Base-by-base conservation (phyloP, 2,888 invertebrate genomes). In the Agrilus cyanescens region DNA sequence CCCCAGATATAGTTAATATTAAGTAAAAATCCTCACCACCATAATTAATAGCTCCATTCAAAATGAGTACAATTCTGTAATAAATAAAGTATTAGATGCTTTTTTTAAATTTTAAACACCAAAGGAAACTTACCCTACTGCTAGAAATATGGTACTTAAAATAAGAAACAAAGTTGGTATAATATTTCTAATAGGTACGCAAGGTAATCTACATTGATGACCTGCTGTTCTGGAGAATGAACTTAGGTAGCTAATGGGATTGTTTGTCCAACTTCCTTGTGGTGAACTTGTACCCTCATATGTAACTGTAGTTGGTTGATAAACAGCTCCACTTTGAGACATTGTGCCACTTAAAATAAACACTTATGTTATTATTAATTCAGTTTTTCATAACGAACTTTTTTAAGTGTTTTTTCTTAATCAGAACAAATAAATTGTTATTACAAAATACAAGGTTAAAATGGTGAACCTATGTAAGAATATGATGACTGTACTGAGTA, bases 241-340 rank as follows among this genome's bases (percentile, higher is more conserved):
- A 46, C 63, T 60, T 52, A 69, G 52, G 59, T 66, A 63, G 48
- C 66, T 63, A 41, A 65, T 60, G 45, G 68, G 62, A 55, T 63
- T 56, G 37, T 65, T 60, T 15, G 62, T 61, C 64, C 65, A 63
- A 38, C 61, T 50, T 33, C 65, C 63, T 43, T 58, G 59, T 10
- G 59, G 56, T 4, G 52, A 50, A 35, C 59, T 54, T 54, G 67
- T 60, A 49, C 68, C 56, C 62, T 82, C 82, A 61, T 82, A 83
- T 42, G 82, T 82, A 50, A 82, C 82, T 51, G 84, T 84, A 47
- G 84, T 84, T 12, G 84, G 83, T 63, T 83, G 83, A 67, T 84
- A 84, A 37, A 84, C 83, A 46, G 82, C 81, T 61, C 79, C 78
- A 49, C 68, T 70, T 43, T 76, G 73, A 52, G 80, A 79, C 80